Percentiles rank a stretch among this genome's conserved stretches.
Evolutionary conservation across 2,113 vertebrate genomes (phyloP).

Genomic region (Picathartes gymnocephalus): DNA sequence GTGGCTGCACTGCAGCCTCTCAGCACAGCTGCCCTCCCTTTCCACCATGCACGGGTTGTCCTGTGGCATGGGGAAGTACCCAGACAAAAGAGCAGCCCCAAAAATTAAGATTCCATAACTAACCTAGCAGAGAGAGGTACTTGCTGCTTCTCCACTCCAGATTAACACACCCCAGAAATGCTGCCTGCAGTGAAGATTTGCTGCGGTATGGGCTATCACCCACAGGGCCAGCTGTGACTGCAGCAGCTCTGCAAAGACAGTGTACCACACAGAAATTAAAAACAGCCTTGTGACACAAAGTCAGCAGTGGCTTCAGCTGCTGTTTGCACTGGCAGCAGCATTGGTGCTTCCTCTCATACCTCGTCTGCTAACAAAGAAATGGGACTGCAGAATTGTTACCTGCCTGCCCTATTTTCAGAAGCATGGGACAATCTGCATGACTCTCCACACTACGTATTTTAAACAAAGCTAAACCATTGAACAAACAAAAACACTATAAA

Average conservation of each 20-base stretch:
- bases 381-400: neutral
- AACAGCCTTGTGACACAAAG: neutral
- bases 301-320: neutral
- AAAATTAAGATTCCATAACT: neutral
- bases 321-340: neutral
- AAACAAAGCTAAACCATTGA: neutral
- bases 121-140: neutral
- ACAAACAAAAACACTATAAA: neutral
- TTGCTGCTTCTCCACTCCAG: neutral
- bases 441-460: neutral
- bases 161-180: neutral
- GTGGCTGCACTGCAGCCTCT: neutral
- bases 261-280: neutral
- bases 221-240: neutral
- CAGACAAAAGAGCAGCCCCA: neutral
- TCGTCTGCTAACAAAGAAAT: neutral
- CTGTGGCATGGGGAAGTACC: neutral
- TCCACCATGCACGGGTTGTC: fast-evolving
- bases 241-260: neutral
- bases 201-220: neutral
- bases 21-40: neutral
- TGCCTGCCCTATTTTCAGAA: neutral
- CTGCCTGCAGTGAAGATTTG: neutral
- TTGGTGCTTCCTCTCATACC: neutral
- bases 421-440: neutral